phyloP scores from a whole-genome alignment of 2,888 invertebrate species.

The Drosophila greeni region DNA sequence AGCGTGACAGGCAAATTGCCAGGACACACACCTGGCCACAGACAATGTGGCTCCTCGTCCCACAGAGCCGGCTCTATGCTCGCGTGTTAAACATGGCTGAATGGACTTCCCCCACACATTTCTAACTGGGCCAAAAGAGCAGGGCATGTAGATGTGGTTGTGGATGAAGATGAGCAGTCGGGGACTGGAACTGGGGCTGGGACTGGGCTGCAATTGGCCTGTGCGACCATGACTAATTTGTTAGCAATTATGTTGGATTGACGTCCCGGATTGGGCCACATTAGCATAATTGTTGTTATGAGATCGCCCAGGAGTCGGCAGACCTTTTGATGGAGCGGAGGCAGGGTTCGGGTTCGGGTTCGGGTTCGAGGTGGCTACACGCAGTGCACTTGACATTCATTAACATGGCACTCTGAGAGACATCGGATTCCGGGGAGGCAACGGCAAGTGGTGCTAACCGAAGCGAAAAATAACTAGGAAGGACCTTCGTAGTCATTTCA shows the following conservation, averaged over 20 bases:
- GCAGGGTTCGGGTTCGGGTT: not conserved
- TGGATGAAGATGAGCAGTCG: slow-evolving; percentile 9
- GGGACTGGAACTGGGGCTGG: slow-evolving; percentile 4
- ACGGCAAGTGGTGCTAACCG: not conserved
- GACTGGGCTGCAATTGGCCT: slow-evolving; percentile 27
- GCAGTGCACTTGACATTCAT: slow-evolving; percentile 41
- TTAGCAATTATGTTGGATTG: slow-evolving; percentile 71
- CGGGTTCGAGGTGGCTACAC: slow-evolving; percentile 7
- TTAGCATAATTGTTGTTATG: slow-evolving; percentile 70
- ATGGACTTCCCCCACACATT: slow-evolving; percentile 45
- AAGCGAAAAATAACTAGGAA: slow-evolving; percentile 21
- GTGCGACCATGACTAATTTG: slow-evolving; percentile 67
- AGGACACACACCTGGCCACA: slow-evolving; percentile 41
- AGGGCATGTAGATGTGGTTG: not conserved
- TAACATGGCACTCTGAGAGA: slow-evolving; percentile 33
- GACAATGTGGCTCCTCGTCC: slow-evolving; percentile 23
- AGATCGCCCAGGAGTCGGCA: slow-evolving; percentile 41
- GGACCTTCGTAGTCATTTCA: not conserved
- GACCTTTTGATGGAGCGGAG: slow-evolving; percentile 35
- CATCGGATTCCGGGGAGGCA: slow-evolving; percentile 13
- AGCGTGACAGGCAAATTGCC: slow-evolving; percentile 70
- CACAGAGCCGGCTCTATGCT: not conserved
- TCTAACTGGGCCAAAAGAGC: slow-evolving; percentile 37
- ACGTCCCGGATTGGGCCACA: slow-evolving; percentile 60
- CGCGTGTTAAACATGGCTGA: slow-evolving; percentile 55